Percentiles rank a stretch among this genome's conserved stretches.
These are phyloP conservation scores for Peribatodes rhomboidaria DNA, from an alignment of 2,888 invertebrate species.

Conservation along the genomic window DNA sequence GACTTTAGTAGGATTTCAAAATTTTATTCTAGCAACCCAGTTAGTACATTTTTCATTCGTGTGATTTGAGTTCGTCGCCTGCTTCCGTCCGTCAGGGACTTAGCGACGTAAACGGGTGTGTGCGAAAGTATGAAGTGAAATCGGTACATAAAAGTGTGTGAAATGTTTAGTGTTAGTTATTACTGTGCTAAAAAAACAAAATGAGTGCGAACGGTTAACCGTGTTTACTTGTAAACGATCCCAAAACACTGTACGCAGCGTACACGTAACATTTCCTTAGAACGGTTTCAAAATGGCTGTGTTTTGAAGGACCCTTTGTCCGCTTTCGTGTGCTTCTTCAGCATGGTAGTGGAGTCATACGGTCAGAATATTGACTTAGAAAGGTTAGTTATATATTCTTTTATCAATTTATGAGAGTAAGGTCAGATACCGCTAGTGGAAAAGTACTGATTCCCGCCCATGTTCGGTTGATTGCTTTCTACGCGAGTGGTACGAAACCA, in stretches of 20 bases:
- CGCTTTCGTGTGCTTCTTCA: constrained; percentile 88
- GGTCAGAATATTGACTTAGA: constrained; percentile 87
- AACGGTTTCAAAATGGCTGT: constrained; percentile 90
- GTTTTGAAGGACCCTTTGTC: constrained; percentile 90
- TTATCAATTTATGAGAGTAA: constrained; percentile 58
- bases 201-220: constrained; percentile 84
- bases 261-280: constrained; percentile 83
- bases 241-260: constrained; percentile 69
- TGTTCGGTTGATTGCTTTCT: constrained; percentile 81
- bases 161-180: constrained; percentile 85
- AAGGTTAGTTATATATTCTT: constrained; percentile 84
- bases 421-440: constrained; percentile 67
- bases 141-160: constrained; percentile 83
- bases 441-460: constrained; percentile 79
- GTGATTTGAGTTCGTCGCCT: constrained; percentile 73
- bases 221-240: constrained; percentile 60
- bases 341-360: constrained; percentile 90
- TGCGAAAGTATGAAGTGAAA: constrained; percentile 86
- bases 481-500: constrained; percentile 76
- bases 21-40: constrained; percentile 58
- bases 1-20: constrained; percentile 44
- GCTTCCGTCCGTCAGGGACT: constrained; percentile 74
- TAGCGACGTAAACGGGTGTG: constrained; percentile 84
- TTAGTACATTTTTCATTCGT: constrained; percentile 50
- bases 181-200: constrained; percentile 80